A percentile compares a stretch with the other conserved stretches of the same genome.
phyloP scores from a whole-genome alignment of 2,797 vertebrate species.

The Phrynocephalus forsythii region DNA sequence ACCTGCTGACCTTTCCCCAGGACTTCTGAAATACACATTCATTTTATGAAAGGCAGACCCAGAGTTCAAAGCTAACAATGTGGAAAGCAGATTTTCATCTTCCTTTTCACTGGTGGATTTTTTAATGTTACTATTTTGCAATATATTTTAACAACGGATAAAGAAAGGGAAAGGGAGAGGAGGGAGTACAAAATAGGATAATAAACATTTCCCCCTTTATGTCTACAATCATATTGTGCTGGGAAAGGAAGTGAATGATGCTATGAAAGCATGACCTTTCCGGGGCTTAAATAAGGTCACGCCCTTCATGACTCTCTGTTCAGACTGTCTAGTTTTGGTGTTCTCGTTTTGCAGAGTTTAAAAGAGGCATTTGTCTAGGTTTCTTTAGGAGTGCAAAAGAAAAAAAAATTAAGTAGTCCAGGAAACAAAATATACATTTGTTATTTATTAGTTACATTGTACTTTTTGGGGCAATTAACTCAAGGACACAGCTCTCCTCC shows the following conservation, averaged over 20 bases:
- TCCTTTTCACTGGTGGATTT: neutral
- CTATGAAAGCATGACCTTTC: slow-evolving; percentile 9
- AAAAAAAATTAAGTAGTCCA: too few relatives aligned
- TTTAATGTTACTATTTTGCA: slow-evolving; percentile 23
- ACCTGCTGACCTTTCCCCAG: slow-evolving; percentile 63
- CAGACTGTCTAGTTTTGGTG: neutral
- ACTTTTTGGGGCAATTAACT: too few relatives aligned
- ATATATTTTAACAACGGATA: neutral
- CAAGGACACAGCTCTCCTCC: too few relatives aligned
- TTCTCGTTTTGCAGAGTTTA: neutral
- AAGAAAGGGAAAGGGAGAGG: neutral
- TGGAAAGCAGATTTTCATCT: slow-evolving; percentile 7
- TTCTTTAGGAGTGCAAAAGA: neutral
- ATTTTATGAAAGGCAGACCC: slow-evolving; percentile 33
- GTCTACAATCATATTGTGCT: slow-evolving; percentile 17
- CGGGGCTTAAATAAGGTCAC: neutral
- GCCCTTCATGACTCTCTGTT: slow-evolving; percentile 5
- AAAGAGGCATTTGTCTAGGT: slow-evolving; percentile 55
- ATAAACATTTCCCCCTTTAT: slow-evolving; percentile 35
- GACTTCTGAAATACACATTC: slow-evolving; percentile 60
- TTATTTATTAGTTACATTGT: too few relatives aligned
- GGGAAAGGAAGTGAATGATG: slow-evolving; percentile 15
- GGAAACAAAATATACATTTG: too few relatives aligned
- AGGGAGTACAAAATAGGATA: neutral
- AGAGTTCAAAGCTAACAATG: slow-evolving; percentile 34